Base-by-base conservation (phyloP, 1,140 invertebrate genomes). In the Oryctes rhinoceros region DNA sequence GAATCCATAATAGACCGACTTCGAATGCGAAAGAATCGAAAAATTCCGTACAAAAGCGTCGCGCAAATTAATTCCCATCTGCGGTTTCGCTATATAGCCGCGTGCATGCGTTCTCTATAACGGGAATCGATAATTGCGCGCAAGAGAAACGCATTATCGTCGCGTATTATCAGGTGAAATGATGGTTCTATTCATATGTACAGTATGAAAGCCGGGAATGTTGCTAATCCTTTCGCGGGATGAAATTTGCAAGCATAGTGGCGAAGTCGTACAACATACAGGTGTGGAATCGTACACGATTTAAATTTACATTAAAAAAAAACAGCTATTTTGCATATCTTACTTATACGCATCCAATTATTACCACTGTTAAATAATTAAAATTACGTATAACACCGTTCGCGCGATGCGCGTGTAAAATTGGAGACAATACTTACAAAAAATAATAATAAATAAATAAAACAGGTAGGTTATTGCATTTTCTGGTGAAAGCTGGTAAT, bases 121-220 rank as follows among this genome's bases (percentile, higher is more conserved):
- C 53, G 39, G 53, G 53, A 59, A 59, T 59, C 53, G 18, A 59
- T 59, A 59, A 59, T 59, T 59, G 53, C 18, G n/a, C 53, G 18
- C 53, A 5, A 18, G 15, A 18, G 53, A 15, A 59, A 6, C 13
- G 53, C 18, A 59, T 59, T 59, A 18, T 59, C 53, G 53, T 59
- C 53, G 53, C 53, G 53, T 59, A 59, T 59, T 59, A 59, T 59
- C 53, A 59, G 53, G 53, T n/a, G 53, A 59, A 59, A 59, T 18
- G 53, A 59, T 59, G 53, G 53, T 18, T 59, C 53, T 59, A 59
- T 59, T 59, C 53, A 59, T 59, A 59, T 15, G 53, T 18, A 59
- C 53, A 44, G 39, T 44, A 44, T 10, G 13, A 59, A 6, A n/a
- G 53, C 53, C 18, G 15, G 18, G 53, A 59, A 59, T 59, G 53